Percentiles rank a stretch among this genome's conserved stretches.
These are phyloP conservation scores for Conger conger DNA, from an alignment of 2,113 vertebrate genomes.

Conservation along the genomic window DNA sequence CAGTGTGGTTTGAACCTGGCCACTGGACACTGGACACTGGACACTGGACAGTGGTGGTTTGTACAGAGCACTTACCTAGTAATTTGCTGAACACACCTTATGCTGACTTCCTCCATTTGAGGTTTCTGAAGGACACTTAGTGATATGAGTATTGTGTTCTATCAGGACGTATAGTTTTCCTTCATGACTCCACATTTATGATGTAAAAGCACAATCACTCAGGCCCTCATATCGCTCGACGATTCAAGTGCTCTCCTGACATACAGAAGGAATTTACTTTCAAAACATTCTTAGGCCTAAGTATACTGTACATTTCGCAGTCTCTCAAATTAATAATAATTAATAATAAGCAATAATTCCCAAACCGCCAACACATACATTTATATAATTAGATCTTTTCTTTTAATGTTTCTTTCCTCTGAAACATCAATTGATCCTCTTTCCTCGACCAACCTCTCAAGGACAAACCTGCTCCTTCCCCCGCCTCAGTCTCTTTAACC, in stretches of 20 bases:
- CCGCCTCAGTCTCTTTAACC: too few species aligned
- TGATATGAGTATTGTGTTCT: background rate
- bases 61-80: background rate
- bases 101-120: constrained; percentile 2
- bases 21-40: background rate
- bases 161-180: background rate
- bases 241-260: too few species aligned
- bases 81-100: background rate
- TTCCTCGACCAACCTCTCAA: background rate
- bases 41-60: background rate
- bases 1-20: background rate
- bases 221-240: too few species aligned
- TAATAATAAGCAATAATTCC: too few species aligned
- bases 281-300: too few species aligned
- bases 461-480: background rate
- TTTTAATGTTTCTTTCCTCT: background rate
- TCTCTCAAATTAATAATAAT: too few species aligned
- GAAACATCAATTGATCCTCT: background rate
- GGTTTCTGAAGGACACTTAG: background rate
- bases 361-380: background rate
- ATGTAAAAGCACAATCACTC: too few species aligned
- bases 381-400: too few species aligned
- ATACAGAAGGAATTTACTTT: too few species aligned
- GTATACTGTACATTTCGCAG: too few species aligned
- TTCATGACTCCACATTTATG: background rate